Percentiles rank a stretch among this genome's conserved stretches.
Conservation (phyloP, 2,113 vertebrate species). For the Rynchops niger region DNA sequence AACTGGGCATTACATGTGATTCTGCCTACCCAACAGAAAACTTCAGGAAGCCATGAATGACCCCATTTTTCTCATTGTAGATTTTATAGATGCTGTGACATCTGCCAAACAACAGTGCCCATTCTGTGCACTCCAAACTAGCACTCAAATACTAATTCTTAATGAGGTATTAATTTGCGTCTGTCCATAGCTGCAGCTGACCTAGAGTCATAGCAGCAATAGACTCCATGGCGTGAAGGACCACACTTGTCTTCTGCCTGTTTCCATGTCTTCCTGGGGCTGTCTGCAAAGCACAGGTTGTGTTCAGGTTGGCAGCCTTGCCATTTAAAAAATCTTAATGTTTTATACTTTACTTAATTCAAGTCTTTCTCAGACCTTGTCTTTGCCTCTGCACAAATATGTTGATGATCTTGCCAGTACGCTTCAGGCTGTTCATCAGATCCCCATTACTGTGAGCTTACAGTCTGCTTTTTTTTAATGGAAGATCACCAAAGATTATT, state of each 20-base stretch:
- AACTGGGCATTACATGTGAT: background rate
- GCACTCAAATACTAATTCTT: background rate
- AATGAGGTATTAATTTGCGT: background rate
- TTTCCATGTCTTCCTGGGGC: background rate
- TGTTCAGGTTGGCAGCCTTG: background rate
- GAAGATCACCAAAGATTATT: background rate
- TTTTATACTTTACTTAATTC: background rate
- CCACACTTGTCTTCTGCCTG: rapidly evolving
- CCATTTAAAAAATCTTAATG: background rate
- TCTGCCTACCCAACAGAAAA: background rate
- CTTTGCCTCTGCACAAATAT: background rate
- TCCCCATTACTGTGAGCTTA: background rate
- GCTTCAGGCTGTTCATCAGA: background rate
- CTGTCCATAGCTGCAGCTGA: background rate
- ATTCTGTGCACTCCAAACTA: background rate
- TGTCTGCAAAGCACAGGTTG: background rate
- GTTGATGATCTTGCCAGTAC: background rate
- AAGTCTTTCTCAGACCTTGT: background rate
- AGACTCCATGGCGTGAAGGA: background rate
- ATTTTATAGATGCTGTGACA: background rate
- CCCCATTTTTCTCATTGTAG: background rate
- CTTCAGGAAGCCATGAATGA: background rate
- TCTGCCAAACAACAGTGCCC: background rate
- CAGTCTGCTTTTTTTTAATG: background rate
- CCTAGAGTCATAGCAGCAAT: background rate